A percentile compares a stretch with the other conserved stretches of the same genome.
Conservation (phyloP, 1,140 invertebrate species). For the Penaeus japonicus region DNA sequence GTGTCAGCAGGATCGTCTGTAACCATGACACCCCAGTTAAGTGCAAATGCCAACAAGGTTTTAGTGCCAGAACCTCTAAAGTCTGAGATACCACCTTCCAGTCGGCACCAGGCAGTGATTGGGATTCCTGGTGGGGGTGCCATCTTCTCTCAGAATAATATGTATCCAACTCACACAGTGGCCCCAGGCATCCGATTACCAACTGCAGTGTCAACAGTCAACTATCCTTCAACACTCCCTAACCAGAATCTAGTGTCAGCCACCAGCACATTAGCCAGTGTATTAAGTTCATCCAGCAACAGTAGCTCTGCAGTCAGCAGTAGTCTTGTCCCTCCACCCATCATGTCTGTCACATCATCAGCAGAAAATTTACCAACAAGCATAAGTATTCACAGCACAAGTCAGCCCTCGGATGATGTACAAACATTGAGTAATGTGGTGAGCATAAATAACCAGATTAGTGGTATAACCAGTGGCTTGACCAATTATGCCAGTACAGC, state of each 20-base stretch:
- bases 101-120: slow-evolving; percentile 59
- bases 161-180: slow-evolving; percentile 55
- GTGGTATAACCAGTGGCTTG: slow-evolving; percentile 42
- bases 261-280: slow-evolving; percentile 2
- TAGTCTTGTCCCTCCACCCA: slow-evolving; percentile 43
- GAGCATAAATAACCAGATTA: slow-evolving; percentile 51
- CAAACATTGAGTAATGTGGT: slow-evolving; percentile 46
- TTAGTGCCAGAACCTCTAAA: slow-evolving; percentile 55
- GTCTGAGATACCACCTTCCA: slow-evolving; percentile 57
- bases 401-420: slow-evolving; percentile 35
- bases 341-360: slow-evolving; percentile 50
- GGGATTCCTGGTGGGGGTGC: slow-evolving; percentile 60
- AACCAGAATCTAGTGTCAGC: not conserved
- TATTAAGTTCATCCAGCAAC: not conserved
- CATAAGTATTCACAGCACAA: not conserved
- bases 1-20: slow-evolving; percentile 32
- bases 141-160: slow-evolving; percentile 49
- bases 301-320: not conserved
- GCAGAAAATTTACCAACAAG: not conserved
- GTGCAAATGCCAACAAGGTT: slow-evolving; percentile 32
- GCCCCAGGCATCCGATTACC: slow-evolving; percentile 45
- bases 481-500: slow-evolving; percentile 28
- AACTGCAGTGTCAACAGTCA: slow-evolving; percentile 27
- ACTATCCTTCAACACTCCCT: slow-evolving; percentile 38
- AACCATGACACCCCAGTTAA: slow-evolving; percentile 22